Conservation (phyloP, 1,140 invertebrate species). For the Hydropsyche tenuis region DNA sequence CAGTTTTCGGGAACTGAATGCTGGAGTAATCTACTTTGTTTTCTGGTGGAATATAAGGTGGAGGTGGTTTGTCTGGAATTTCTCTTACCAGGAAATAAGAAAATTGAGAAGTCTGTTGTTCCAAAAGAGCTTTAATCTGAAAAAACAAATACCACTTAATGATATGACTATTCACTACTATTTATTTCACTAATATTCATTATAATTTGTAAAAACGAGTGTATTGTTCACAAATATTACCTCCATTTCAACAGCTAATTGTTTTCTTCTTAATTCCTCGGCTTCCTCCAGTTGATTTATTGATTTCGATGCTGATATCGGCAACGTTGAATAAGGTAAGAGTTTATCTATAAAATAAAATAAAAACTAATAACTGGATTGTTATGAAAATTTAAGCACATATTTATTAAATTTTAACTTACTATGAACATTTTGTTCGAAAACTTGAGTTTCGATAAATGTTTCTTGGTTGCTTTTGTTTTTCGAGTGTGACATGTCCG, state of each 20-base stretch:
- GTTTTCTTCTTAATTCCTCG: conserved; percentile 47
- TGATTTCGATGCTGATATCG: conserved; percentile 3
- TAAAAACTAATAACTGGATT: too few species aligned
- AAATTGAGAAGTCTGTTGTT: conserved; percentile 43
- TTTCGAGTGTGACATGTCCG: too few species aligned
- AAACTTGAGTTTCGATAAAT: too few species aligned
- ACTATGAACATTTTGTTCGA: too few species aligned
- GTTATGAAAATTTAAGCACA: too few species aligned
- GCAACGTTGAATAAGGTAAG: not conserved
- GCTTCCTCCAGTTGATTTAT: conserved; percentile 35
- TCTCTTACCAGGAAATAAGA: conserved; percentile 45
- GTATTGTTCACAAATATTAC: conserved; percentile 37
- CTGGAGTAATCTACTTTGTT: not conserved
- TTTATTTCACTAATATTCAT: too few species aligned
- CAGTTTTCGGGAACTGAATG: not conserved
- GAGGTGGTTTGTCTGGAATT: conserved; percentile 47
- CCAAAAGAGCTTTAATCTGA: conserved; percentile 46
- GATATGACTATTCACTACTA: too few species aligned
- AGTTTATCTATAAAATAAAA: conserved; percentile 24
- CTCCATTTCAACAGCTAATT: conserved; percentile 47
- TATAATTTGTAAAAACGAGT: too few species aligned
- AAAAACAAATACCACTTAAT: conserved; percentile 28
- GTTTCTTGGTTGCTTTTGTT: too few species aligned
- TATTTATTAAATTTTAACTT: too few species aligned
- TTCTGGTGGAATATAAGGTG: conserved; percentile 46